Percentiles rank a stretch among this genome's conserved stretches.
Evolutionary conservation across 2,113 vertebrate species (phyloP).

Genomic region (Vulpes lagopus): DNA sequence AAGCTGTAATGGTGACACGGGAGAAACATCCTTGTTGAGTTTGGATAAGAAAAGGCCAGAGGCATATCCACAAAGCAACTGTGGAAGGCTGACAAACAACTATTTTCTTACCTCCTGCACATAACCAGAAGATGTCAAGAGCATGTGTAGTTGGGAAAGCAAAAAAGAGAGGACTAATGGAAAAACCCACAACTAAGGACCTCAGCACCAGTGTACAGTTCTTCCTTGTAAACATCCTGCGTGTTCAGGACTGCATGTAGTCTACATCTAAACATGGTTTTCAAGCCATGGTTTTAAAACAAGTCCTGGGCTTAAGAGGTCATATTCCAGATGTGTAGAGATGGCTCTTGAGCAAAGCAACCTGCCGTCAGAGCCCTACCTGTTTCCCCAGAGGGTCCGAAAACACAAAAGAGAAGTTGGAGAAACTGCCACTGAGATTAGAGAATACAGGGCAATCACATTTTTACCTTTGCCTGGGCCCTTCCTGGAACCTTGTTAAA

Average conservation of each 20-base stretch:
- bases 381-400: neutral
- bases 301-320: constrained; percentile 1
- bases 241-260: neutral
- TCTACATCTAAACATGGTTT: neutral
- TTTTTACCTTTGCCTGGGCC: neutral
- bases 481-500: neutral
- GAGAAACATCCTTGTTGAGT: neutral
- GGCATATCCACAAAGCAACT: neutral
- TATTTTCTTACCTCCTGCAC: neutral
- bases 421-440: neutral
- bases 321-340: neutral
- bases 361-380: neutral
- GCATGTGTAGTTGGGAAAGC: neutral
- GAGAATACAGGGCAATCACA: neutral
- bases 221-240: neutral
- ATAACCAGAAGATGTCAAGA: neutral
- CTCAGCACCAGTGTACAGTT: neutral
- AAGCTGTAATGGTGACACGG: neutral
- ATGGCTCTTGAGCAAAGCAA: constrained; percentile 22
- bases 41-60: neutral
- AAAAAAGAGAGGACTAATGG: neutral
- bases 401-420: neutral
- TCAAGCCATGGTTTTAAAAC: neutral
- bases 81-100: neutral
- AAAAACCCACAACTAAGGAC: neutral